A percentile compares a stretch with the other conserved stretches of the same genome.
These are phyloP conservation scores for Coracias cyanogaster DNA, from an alignment of 2,797 vertebrate species.

Conservation along the genomic window DNA sequence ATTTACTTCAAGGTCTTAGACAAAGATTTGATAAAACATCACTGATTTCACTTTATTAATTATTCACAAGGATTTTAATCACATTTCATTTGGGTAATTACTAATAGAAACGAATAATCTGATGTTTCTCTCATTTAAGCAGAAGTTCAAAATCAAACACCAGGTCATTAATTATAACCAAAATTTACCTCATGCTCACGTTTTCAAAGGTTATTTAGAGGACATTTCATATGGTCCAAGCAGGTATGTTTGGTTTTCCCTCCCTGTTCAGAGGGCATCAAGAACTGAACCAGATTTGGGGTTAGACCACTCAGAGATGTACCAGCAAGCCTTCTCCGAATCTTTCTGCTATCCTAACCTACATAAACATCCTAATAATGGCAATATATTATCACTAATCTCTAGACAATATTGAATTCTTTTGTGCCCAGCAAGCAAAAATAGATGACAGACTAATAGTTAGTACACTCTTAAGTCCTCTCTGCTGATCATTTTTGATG, in stretches of 20 bases:
- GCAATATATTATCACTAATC: not conserved
- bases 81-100: not conserved
- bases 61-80: not conserved
- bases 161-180: not conserved
- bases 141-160: not conserved
- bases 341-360: not conserved
- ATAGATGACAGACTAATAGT: not conserved
- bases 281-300: not conserved
- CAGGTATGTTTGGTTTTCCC: not conserved
- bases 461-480: not conserved
- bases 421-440: not conserved
- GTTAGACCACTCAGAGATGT: not conserved
- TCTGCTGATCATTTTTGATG: not conserved
- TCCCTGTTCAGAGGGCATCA: not conserved
- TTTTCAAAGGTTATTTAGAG: not conserved
- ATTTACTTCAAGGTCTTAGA: not conserved
- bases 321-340: not conserved
- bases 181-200: not conserved
- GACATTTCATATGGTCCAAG: not conserved
- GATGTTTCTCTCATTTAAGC: not conserved
- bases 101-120: not conserved
- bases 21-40: not conserved
- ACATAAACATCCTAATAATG: not conserved
- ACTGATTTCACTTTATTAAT: not conserved
- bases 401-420: not conserved